A percentile compares a stretch with the other conserved stretches of the same genome.
Conservation (phyloP, 2,888 invertebrate genomes). For the Lithodes maja region DNA sequence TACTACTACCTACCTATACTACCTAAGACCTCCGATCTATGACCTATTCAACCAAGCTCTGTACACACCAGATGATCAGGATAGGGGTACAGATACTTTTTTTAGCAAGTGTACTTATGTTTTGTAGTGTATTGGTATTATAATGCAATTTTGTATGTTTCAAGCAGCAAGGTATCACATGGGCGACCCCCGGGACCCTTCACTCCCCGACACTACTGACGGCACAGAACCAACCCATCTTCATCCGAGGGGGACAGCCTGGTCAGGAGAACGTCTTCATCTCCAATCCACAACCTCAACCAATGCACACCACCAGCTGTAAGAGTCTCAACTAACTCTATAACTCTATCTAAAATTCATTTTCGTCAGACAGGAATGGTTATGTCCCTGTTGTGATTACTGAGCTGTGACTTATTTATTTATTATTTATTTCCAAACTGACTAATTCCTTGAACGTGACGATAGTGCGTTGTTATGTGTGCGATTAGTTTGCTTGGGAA, state of each 20-base stretch:
- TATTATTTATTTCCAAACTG: not conserved
- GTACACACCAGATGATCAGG: too few relatives aligned
- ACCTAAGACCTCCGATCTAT: too few relatives aligned
- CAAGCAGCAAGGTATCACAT: conserved; percentile 54
- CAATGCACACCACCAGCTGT: conserved; percentile 60
- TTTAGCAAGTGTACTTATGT: too few relatives aligned
- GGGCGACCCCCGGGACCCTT: conserved; percentile 64
- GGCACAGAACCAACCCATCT: conserved; percentile 64
- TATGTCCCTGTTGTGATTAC: too few relatives aligned
- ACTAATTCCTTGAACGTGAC: too few relatives aligned
- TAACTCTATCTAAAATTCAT: not conserved
- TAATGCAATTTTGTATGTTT: not conserved
- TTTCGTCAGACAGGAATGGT: not conserved
- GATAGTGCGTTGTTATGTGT: too few relatives aligned
- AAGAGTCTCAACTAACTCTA: conserved; percentile 16
- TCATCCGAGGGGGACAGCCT: conserved; percentile 65
- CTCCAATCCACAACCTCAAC: conserved; percentile 61
- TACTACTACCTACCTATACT: too few relatives aligned
- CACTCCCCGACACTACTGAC: conserved; percentile 65
- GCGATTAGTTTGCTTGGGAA: too few relatives aligned
- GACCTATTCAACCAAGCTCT: too few relatives aligned
- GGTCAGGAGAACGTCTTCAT: conserved; percentile 67
- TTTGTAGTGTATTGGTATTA: not conserved
- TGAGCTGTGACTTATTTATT: not conserved
- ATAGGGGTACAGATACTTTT: too few relatives aligned